Evolutionary conservation across 2,113 vertebrate species (phyloP).

Genomic region (Prinia subflava): DNA sequence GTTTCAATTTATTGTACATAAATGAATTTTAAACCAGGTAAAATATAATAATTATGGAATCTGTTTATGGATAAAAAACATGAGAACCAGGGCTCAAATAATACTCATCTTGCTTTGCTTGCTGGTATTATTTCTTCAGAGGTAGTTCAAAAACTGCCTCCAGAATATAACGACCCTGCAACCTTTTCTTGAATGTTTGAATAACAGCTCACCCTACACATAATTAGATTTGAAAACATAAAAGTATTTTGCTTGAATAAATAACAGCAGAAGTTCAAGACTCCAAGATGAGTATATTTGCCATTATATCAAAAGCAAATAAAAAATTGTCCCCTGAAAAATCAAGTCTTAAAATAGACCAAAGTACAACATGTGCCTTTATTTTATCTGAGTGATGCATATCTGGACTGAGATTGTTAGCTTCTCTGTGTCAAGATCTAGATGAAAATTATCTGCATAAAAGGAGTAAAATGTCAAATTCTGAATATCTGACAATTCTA

Average conservation of each 20-base stretch:
- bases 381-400: neutral
- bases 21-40: neutral
- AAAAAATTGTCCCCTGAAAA: neutral
- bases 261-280: conserved; percentile 5
- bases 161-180: neutral
- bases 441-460: neutral
- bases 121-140: neutral
- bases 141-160: neutral
- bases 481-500: conserved; percentile 20
- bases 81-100: neutral
- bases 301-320: conserved; percentile 13
- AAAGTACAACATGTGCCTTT: neutral
- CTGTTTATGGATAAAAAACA: neutral
- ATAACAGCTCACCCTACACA: neutral
- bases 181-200: neutral
- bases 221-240: conserved; percentile 26
- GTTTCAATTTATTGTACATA: neutral
- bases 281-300: neutral
- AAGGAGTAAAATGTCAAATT: conserved; percentile 34
- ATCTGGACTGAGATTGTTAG: neutral
- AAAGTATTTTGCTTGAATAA: conserved; percentile 4
- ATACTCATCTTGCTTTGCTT: neutral
- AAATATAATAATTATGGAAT: neutral
- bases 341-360: conserved; percentile 7
- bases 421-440: neutral